Conservation (phyloP, 2,888 invertebrate genomes). For the Thumatha senex region DNA sequence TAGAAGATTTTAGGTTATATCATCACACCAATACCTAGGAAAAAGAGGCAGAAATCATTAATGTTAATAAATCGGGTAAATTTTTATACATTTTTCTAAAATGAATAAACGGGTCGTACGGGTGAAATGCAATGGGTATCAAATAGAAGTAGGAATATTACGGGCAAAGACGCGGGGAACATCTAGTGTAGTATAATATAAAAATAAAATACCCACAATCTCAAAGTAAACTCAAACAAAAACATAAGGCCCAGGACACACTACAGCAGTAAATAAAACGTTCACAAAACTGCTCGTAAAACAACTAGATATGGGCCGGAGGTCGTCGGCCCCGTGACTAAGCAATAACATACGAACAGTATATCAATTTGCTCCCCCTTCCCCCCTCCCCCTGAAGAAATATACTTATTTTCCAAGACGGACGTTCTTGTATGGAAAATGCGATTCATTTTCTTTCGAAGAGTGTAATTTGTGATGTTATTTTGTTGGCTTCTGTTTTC, state of each 20-base stretch:
- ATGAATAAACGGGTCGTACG: no score
- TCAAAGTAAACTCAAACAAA: no score
- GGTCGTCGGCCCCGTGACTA: conserved; percentile 32
- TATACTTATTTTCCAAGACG: neutral
- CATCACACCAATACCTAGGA: no score
- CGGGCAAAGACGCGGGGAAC: no score
- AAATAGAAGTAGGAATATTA: no score
- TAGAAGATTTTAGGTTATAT: no score
- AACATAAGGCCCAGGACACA: neutral
- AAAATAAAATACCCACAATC: no score
- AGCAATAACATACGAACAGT: conserved; percentile 10
- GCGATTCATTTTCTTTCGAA: neutral
- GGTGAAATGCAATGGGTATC: no score
- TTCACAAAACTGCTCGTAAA: conserved; percentile 13
- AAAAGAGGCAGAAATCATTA: no score
- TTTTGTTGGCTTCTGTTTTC: neutral
- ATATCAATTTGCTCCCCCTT: conserved; percentile 25
- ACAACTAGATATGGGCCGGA: conserved; percentile 22
- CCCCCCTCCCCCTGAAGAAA: neutral
- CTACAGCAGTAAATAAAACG: conserved; percentile 2
- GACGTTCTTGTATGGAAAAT: neutral
- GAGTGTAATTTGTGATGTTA: neutral
- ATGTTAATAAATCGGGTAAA: no score
- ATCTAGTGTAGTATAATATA: no score
- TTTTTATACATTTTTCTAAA: no score